A percentile compares a stretch with the other conserved stretches of the same genome.
Evolutionary conservation across 1,140 invertebrate genomes (phyloP).

Genomic region (Drosophila ogumai): DNA sequence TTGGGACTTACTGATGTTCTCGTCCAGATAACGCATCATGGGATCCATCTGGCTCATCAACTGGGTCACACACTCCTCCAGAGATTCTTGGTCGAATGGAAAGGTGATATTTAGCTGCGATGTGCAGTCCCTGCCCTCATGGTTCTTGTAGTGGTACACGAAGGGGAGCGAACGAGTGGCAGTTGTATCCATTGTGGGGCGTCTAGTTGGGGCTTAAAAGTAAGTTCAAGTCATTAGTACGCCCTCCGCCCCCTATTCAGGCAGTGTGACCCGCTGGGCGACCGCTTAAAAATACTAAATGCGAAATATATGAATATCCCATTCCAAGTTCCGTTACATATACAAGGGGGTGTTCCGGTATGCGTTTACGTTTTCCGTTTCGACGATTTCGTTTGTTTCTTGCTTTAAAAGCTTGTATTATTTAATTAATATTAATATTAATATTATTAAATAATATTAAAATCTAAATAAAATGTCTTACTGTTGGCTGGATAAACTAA

Average conservation of each 20-base stretch:
- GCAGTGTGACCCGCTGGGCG: slow-evolving; percentile 11
- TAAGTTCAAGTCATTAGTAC: slow-evolving; percentile 42
- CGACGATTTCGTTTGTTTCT: too few species aligned
- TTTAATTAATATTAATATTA: too few species aligned
- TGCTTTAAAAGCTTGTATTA: too few species aligned
- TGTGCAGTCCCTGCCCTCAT: slow-evolving; percentile 56
- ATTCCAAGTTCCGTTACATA: too few species aligned
- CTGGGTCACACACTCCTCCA: slow-evolving; percentile 84
- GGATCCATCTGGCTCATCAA: slow-evolving; percentile 85
- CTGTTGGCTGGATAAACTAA: too few species aligned
- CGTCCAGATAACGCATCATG: slow-evolving; percentile 84
- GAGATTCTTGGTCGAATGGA: slow-evolving; percentile 78
- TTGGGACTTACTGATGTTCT: slow-evolving; percentile 80
- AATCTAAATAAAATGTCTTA: too few species aligned
- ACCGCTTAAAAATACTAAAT: slow-evolving; percentile 19
- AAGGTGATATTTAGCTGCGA: slow-evolving; percentile 64
- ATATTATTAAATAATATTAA: too few species aligned
- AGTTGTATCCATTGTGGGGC: slow-evolving; percentile 24
- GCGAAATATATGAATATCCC: too few species aligned
- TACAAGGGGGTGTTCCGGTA: not conserved
- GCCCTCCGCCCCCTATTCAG: slow-evolving; percentile 27
- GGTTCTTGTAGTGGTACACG: slow-evolving; percentile 70
- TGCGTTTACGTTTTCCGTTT: not conserved
- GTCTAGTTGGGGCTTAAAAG: slow-evolving; percentile 2
- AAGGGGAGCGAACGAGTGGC: slow-evolving; percentile 56